phyloP scores from a whole-genome alignment of 2,888 invertebrate genomes.

The Bursaphelenchus okinawaensis region DNA sequence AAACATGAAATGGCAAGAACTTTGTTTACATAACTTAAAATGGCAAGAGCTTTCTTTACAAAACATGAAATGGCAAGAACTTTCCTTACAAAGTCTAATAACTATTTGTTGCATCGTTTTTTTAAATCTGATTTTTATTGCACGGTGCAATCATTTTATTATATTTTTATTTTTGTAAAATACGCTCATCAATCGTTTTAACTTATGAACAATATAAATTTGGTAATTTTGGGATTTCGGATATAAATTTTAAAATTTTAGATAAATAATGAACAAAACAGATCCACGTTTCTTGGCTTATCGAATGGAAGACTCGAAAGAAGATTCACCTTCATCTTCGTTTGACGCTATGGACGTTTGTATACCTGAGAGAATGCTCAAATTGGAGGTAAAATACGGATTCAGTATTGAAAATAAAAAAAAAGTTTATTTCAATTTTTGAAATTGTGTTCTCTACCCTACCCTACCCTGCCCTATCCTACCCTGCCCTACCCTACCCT shows the following conservation, averaged over 20 bases:
- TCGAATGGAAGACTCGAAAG: background rate
- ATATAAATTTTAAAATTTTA: too few species aligned
- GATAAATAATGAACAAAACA: background rate
- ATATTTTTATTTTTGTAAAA: background rate
- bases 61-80: too few species aligned
- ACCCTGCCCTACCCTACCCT: too few species aligned
- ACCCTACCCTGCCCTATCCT: too few species aligned
- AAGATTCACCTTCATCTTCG: background rate
- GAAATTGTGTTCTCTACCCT: too few species aligned
- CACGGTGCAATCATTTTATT: background rate
- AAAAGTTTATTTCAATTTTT: too few species aligned
- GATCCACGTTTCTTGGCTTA: background rate
- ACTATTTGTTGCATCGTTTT: background rate
- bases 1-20: too few species aligned
- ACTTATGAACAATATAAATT: background rate
- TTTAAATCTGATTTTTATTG: background rate
- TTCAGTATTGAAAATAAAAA: too few species aligned
- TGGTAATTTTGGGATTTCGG: background rate
- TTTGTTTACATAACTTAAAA: too few species aligned
- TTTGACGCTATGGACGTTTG: constrained; percentile 23
- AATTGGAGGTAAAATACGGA: constrained; percentile 23
- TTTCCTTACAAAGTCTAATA: background rate
- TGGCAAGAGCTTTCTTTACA: too few species aligned
- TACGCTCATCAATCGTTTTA: background rate
- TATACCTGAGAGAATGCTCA: constrained; percentile 35